Evolutionary conservation across 2,797 vertebrate species (phyloP), one percentile per base, ranked within the genome.

Genomic region (Antennarius maculatus): DNA sequence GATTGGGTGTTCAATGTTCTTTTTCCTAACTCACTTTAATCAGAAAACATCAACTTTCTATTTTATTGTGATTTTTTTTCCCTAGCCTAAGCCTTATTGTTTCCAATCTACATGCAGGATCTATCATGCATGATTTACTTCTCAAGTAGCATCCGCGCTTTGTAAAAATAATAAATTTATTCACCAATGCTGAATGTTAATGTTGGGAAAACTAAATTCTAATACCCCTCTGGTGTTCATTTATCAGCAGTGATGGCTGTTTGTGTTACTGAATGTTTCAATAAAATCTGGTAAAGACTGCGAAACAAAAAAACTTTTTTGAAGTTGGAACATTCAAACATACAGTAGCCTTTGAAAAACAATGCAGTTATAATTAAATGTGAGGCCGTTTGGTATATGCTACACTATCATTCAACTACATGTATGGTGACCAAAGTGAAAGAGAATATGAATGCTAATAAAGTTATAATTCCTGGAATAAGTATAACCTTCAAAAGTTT

Each of bases 391-490:
- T 65, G 37, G 64, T 69, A 59, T 27, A 39, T 14, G 17, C 10
- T 31, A 73, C 46, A 66, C 66, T 79, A 74, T 77, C 67, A 53
- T 81, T 77, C 57, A 42, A 61, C 3, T 5, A 77, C 57, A 49
- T 85, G 69, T 85, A 82, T 74, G 75, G 81, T 83, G 86, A 90
- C 89, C 88, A 91, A 91, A 91, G 79, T 84, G 50, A 86, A 73
- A 83, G 49, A 75, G 34, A 80, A 76, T 69, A 76, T 82, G 49
- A 86, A 82, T 85, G 70, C 65, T 81, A 91, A 91, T 92, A 92
- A 92, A 92, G 74, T 71, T 84, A 72, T 69, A 82, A 82, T 75
- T 87, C 78, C 85, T 88, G 81, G 68, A 89, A 78, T 76, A 56
- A 80, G 52, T 70, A 56, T 57, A 9, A 43, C 0, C 0, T 63